phyloP scores from a whole-genome alignment of 2,888 invertebrate genomes.

The Chymomyza caudatula region DNA sequence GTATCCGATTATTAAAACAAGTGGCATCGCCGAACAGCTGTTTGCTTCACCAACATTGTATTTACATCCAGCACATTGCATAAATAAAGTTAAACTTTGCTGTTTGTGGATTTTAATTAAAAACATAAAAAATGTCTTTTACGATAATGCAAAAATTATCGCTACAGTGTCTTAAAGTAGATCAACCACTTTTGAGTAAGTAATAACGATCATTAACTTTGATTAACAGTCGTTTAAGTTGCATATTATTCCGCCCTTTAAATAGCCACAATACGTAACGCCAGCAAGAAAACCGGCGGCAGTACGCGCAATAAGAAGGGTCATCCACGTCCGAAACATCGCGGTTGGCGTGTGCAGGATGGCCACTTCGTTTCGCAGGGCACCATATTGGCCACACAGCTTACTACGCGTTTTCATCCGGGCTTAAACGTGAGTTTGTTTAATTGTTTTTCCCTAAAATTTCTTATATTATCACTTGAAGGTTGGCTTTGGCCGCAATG shows the following conservation, averaged over 20 bases:
- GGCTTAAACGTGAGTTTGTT: conserved; percentile 84
- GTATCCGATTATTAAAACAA: neutral
- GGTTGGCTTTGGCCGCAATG: conserved; percentile 90
- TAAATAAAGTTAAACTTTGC: conserved; percentile 40
- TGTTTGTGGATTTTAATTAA: conserved; percentile 10
- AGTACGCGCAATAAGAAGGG: conserved; percentile 85
- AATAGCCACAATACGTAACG: conserved; percentile 79
- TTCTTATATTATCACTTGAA: conserved; percentile 66
- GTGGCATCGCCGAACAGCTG: conserved; percentile 1
- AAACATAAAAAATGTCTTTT: conserved; percentile 61
- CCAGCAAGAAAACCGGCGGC: conserved; percentile 87
- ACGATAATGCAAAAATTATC: conserved; percentile 74
- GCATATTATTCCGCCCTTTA: neutral
- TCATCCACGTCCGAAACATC: conserved; percentile 85
- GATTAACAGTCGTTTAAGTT: neutral
- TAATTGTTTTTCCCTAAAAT: neutral
- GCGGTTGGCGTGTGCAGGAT: conserved; percentile 88
- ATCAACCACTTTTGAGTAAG: conserved; percentile 72
- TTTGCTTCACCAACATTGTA: neutral
- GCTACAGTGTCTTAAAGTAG: conserved; percentile 65
- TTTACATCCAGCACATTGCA: conserved; percentile 39
- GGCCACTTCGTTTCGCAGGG: conserved; percentile 83
- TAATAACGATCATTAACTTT: neutral
- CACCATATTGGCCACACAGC: conserved; percentile 84
- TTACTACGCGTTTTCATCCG: conserved; percentile 86